A percentile compares a stretch with the other conserved stretches of the same genome.
phyloP scores from a whole-genome alignment of 2,113 vertebrate species.

The Bothrops jararaca region DNA sequence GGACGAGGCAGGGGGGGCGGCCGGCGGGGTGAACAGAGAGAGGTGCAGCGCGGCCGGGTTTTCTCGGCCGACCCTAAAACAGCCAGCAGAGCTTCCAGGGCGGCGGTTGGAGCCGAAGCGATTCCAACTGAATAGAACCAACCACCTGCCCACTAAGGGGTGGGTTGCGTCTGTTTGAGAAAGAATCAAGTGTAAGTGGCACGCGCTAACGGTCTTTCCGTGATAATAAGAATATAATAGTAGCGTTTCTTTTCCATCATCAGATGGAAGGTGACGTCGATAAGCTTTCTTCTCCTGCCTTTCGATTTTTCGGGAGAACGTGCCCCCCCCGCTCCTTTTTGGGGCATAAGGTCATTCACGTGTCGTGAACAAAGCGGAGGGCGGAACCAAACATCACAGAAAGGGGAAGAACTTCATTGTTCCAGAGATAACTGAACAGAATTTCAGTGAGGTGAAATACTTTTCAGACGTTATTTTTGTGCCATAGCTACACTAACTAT shows the following conservation, averaged over 20 bases:
- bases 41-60: not conserved
- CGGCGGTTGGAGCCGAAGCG: not conserved
- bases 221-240: rapidly evolving
- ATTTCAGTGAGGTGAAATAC: not conserved
- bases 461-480: not conserved
- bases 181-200: not conserved
- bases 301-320: rapidly evolving
- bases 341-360: not conserved
- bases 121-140: constrained; percentile 7
- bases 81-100: not conserved
- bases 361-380: rapidly evolving
- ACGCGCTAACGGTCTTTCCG: not conserved
- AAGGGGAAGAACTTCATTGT: not conserved
- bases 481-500: not conserved
- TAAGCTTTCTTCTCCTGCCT: rapidly evolving
- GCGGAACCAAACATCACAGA: not conserved
- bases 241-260: too few relatives aligned
- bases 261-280: too few relatives aligned
- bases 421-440: not conserved
- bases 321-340: not conserved
- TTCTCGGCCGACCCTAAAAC: not conserved
- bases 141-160: rapidly evolving
- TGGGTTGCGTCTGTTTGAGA: rapidly evolving
- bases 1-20: not conserved
- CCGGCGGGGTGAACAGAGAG: not conserved